Evolutionary conservation across 2,797 vertebrate genomes (phyloP), one percentile per base, ranked within the genome.

Genomic region (Crenuchus spilurus): DNA sequence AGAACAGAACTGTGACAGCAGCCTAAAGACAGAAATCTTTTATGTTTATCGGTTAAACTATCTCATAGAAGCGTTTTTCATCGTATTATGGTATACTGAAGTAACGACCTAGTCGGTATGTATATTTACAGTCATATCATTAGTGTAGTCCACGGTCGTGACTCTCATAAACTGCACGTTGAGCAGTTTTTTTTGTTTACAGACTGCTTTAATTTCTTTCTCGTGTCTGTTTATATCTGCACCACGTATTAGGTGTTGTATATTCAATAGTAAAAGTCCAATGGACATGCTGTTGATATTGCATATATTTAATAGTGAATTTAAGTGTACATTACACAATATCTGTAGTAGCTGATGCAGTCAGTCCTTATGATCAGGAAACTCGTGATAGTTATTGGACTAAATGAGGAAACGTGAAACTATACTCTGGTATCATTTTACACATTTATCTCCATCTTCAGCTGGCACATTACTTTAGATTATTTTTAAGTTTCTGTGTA

Each of bases 1-100:
- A 57, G 79, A 85, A 85, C 10, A 83, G 82, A 81, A 83, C 76
- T 71, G 78, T 78, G 64, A 63, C 74, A 31, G 80, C 84, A 84
- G 74, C 49, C 79, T 41, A 49, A 35, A 22, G 49, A 57, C 31
- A 18, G 18, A 54, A 3, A n/a, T 31, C 1, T 44, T 30, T 8
- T 55, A 41, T 6, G n/a, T 64, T 65, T 60, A 26, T 70, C 55
- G 24, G 5, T 35, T 75, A 44, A 33, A 42, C 33, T 3, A 48
- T 13, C 4, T 9, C 14, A 24, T 16, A 24, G 1, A 28, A 37
- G 26, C 18, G 8, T 18, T 6, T 70, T 64, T 51, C 13, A 28
- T 51, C 41, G n/a, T 6, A 46, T 13, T 42, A 16, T 31, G 33
- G 20, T 37, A 13, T 48, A 31, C 48, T 20, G 41, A 62, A 60